Evolutionary conservation across 2,888 invertebrate genomes (phyloP), one percentile per base, ranked within the genome.

Genomic region (Agrochola lychnidis): DNA sequence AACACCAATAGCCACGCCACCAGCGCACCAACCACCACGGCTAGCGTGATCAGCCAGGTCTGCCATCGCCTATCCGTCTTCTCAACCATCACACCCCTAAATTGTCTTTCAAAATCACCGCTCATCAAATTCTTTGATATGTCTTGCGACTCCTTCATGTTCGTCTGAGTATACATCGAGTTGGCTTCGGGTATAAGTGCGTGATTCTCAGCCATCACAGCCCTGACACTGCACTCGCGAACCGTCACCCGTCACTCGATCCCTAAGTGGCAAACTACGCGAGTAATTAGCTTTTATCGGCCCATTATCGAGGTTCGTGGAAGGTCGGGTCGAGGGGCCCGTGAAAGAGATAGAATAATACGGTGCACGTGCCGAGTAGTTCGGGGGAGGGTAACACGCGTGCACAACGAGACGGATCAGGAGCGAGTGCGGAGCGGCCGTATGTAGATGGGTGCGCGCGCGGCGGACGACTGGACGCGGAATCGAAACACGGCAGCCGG

Each of bases 111-210:
- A 83, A 94, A 96, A 82, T 96, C 96, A 83, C 95, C 95, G 83
- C 94, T 94, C 94, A 96, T 95, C 89, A 96, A 91, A 81, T 95
- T 96, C 91, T 95, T 95, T 25, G 96, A 95, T 90, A 94, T 90
- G 92, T 96, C 96, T 89, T 94, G 94, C 59, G 91, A 92, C 79
- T 95, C 95, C 86, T 92, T 94, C 89, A 93, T 90, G 84, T 94
- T 94, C 79, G 94, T 92, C 89, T 95, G 95, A 40, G 94, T 94
- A 86, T 95, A 95, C 94, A 96, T 95, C 63, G 92, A 89, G 87
- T 91, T 88, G 61, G 92, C 89, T 84, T 94, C 92, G 76, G 94
- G 92, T 90, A 95, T 94, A 66, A 95, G 92, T 81, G 94, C 94
- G 93, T 94, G 92, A 87, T 94, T 95, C 91, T 95, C 94, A 82